Conservation (phyloP, 1,140 invertebrate genomes). For the Pygmarrhopalites habei region DNA sequence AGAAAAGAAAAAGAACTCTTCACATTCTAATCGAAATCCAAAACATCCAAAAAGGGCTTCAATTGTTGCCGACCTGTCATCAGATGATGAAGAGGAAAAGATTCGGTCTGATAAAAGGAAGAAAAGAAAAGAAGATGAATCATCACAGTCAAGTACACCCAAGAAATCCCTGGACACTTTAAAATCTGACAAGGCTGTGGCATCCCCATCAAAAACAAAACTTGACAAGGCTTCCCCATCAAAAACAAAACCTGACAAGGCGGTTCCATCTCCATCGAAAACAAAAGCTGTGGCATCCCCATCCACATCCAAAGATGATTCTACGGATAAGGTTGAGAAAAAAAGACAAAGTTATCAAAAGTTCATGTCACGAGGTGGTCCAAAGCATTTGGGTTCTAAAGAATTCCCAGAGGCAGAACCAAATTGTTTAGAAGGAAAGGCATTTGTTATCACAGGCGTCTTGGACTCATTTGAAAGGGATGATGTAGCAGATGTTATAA, state of each 20-base stretch:
- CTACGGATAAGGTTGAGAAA: slow-evolving; percentile 52
- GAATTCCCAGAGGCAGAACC: slow-evolving; percentile 69
- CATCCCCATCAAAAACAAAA: slow-evolving; percentile 12
- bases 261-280: slow-evolving; percentile 40
- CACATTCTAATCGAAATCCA: no score
- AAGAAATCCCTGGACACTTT: no score
- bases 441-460: slow-evolving; percentile 79
- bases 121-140: no score
- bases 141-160: no score
- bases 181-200: neutral
- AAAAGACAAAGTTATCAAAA: slow-evolving; percentile 60
- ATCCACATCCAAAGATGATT: slow-evolving; percentile 7
- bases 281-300: slow-evolving; percentile 34
- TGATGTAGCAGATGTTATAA: slow-evolving; percentile 64
- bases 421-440: slow-evolving; percentile 65
- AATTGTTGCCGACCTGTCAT: no score
- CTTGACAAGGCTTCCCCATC: slow-evolving; percentile 35
- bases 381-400: slow-evolving; percentile 70
- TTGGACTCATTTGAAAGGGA: slow-evolving; percentile 80
- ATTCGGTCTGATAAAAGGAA: no score
- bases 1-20: no score
- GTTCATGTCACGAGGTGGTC: slow-evolving; percentile 59
- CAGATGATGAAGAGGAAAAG: no score
- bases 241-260: slow-evolving; percentile 33
- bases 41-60: no score